Conservation (phyloP, 1,140 invertebrate genomes). For the Drosophila auraria region DNA sequence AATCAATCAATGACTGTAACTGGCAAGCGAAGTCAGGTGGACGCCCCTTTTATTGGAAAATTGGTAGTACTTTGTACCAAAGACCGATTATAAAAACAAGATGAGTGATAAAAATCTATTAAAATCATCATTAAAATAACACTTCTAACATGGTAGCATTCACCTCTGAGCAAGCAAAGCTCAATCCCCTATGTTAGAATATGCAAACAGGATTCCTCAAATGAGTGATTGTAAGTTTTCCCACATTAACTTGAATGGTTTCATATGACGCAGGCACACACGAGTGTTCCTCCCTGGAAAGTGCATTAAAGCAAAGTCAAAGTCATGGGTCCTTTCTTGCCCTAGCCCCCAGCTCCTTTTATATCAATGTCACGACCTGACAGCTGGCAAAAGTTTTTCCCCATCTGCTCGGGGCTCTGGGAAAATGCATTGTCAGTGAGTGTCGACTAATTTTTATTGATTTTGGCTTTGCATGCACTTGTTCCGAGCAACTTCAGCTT, state of each 20-base stretch:
- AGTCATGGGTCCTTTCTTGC: conserved; percentile 27
- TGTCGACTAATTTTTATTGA: conserved; percentile 51
- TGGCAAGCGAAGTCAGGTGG: neutral
- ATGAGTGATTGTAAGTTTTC: conserved; percentile 23
- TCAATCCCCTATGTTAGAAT: conserved; percentile 10
- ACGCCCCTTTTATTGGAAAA: neutral
- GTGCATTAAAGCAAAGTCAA: conserved; percentile 41
- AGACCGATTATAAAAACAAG: too few species aligned
- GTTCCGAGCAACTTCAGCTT: conserved; percentile 16
- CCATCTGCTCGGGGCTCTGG: neutral
- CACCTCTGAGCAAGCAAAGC: neutral
- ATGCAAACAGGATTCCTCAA: conserved; percentile 22
- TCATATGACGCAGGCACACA: conserved; percentile 19
- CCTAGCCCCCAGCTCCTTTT: neutral
- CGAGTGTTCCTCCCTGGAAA: conserved; percentile 25
- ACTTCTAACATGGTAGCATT: neutral
- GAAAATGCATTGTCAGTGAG: conserved; percentile 38
- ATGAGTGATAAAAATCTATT: too few species aligned
- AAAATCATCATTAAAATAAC: neutral
- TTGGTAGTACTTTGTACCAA: too few species aligned
- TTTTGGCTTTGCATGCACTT: conserved; percentile 41
- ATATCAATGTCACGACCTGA: conserved; percentile 42
- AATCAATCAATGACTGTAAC: conserved; percentile 11
- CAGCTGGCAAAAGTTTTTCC: conserved; percentile 33
- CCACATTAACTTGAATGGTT: conserved; percentile 35